These are phyloP conservation scores for Tiphia femorata DNA, from an alignment of 2,888 invertebrate species.

Conservation along the genomic window DNA sequence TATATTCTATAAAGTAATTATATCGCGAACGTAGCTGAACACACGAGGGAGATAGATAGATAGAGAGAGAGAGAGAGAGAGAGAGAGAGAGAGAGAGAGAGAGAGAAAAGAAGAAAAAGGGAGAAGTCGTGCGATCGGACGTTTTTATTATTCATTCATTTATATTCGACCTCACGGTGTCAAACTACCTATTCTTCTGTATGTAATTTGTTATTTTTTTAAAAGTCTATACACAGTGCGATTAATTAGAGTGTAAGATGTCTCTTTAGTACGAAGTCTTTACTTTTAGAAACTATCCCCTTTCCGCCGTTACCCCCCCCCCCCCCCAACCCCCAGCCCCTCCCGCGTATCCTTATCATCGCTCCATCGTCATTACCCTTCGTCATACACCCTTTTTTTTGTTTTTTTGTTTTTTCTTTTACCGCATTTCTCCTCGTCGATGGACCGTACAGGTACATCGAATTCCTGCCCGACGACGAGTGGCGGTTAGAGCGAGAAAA, in stretches of 20 bases:
- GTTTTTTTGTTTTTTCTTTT: background rate
- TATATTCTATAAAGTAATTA: conserved; percentile 62
- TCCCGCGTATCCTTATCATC: conserved; percentile 4
- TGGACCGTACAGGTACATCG: background rate
- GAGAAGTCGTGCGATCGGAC: conserved; percentile 21
- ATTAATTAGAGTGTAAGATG: conserved; percentile 61
- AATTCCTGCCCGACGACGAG: background rate
- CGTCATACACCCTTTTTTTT: background rate
- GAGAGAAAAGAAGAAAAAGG: conserved; percentile 9
- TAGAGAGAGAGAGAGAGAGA: conserved; percentile 13
- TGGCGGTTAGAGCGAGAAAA: too few relatives aligned
- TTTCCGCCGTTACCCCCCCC: background rate
- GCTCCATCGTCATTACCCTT: conserved; percentile 3
- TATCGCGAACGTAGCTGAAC: conserved; percentile 54
- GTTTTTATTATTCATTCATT: conserved; percentile 50
- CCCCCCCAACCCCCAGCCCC: conserved; percentile 1
- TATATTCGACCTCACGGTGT: conserved; percentile 58
- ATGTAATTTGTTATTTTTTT: conserved; percentile 69
- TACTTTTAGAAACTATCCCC: conserved; percentile 15
- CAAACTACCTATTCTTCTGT: conserved; percentile 61
- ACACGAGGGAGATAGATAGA: conserved; percentile 21
- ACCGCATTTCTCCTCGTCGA: background rate
- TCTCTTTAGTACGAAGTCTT: conserved; percentile 20
- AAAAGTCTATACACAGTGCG: conserved; percentile 67
- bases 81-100: conserved; percentile 7